Base-by-base conservation (phyloP, 2,113 vertebrate genomes). In the Lepus americanus region DNA sequence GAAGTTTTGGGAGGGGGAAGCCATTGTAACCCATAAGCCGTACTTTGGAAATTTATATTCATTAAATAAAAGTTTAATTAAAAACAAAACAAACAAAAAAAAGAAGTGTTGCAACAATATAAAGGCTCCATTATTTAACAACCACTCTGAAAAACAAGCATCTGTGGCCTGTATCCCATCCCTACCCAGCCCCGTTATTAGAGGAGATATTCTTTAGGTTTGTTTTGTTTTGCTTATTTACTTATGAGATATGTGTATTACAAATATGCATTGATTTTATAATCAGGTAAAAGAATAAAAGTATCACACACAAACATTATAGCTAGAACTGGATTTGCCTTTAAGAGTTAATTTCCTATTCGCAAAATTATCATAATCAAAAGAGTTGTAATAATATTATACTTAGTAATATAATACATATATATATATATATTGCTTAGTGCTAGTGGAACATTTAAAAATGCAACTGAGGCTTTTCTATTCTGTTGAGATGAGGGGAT, bases 271-370 rank as follows among this genome's bases (percentile, higher is more conserved):
- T 82, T 74, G 63, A 31, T 31, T 77, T 72, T 83, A 70, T 90
- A 85, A 92, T 31, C 29, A 85, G 13, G 23, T 85, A 89, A 79
- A 84, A 23, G 49, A 90, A 74, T 69, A 91, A 94, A 70, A 12
- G 39, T 17, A 59, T 51, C 67, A 73, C 9, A 11, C 9, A 78
- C 29, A 84, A 2, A 67, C 22, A 49, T 27, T 64, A 31, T 39
- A 11, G 1, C 19, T 72, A 90, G 9, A 87, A 80, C 9, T 25
- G 23, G 22, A 82, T 2, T 85, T 93, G 44, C 31, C 49, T 78
- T 92, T 66, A 90, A 93, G 9, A 4, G 27, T 74, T 67, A 67
- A 19, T 83, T 81, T 77, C 19, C 27, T 61, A 14, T 76, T 88
- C 31, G 1, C 23, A 63, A 87, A 92, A 90, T 53, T 31, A 63